phyloP scores from a whole-genome alignment of 2,797 vertebrate genomes.

The Chaetophractus vellerosus region DNA sequence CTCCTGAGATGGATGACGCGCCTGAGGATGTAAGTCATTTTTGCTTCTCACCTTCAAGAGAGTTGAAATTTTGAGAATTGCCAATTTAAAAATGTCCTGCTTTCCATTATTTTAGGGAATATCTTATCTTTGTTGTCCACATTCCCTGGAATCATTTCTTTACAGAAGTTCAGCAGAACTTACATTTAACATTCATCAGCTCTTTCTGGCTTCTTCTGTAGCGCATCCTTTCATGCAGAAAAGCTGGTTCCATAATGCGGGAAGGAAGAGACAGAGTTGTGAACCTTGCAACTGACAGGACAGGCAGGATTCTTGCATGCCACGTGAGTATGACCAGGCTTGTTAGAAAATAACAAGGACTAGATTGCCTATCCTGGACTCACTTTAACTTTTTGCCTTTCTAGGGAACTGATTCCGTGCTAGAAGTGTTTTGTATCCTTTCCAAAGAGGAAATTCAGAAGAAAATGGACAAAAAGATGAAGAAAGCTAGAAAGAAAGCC shows the following conservation, averaged over 20 bases:
- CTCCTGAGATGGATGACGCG: conserved; percentile 88
- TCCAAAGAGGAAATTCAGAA: conserved; percentile 93
- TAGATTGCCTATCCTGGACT: not conserved
- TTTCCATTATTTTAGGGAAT: not conserved
- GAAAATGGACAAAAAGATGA: conserved; percentile 94
- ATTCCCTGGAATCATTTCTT: not conserved
- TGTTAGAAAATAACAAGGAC: not conserved
- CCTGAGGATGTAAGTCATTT: conserved; percentile 75
- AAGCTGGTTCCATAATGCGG: conserved; percentile 95
- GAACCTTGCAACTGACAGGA: conserved; percentile 92
- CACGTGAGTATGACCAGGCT: conserved; percentile 92
- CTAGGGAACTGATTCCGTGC: conserved; percentile 93
- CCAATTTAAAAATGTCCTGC: not conserved
- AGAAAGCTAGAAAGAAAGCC: conserved; percentile 95
- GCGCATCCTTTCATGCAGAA: conserved; percentile 94
- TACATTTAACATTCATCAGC: not conserved
- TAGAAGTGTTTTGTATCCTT: conserved; percentile 96
- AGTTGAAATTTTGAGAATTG: not conserved
- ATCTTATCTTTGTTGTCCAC: not conserved
- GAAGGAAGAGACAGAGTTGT: conserved; percentile 95
- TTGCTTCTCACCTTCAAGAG: not conserved
- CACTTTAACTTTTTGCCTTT: conserved; percentile 42
- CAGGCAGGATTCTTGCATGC: conserved; percentile 94
- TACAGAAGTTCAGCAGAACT: not conserved
- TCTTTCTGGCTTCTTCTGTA: conserved; percentile 78